A percentile compares a stretch with the other conserved stretches of the same genome.
Evolutionary conservation across 2,888 invertebrate genomes (phyloP).

Genomic region (Epinotia bilunana): DNA sequence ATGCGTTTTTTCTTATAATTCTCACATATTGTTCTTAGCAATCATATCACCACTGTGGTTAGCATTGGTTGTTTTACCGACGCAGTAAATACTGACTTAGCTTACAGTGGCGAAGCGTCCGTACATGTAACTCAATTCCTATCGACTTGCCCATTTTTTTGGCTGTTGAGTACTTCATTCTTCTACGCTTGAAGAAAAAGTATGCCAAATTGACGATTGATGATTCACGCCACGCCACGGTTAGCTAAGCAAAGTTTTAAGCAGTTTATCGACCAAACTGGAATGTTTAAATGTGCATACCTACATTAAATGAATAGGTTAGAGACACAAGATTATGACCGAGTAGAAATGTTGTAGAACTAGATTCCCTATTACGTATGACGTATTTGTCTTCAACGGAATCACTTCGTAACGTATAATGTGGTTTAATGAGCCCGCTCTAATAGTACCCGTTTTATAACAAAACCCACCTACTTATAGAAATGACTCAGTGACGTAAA

Average conservation of each 20-base stretch:
- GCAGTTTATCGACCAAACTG: background rate
- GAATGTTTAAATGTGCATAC: background rate
- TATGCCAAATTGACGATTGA: too few species aligned
- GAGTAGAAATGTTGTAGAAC: background rate
- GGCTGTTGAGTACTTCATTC: too few species aligned
- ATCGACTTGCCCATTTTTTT: background rate
- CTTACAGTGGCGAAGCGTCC: background rate
- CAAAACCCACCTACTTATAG: background rate
- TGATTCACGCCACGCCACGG: background rate
- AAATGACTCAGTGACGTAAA: background rate
- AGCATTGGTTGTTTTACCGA: background rate
- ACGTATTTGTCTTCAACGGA: slow-evolving; percentile 9
- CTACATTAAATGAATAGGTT: background rate
- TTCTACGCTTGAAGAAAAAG: too few species aligned
- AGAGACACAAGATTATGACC: background rate
- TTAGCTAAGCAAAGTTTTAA: background rate
- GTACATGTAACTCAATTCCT: background rate
- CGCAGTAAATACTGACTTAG: background rate
- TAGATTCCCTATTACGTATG: slow-evolving; percentile 7
- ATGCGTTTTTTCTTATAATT: slow-evolving; percentile 45
- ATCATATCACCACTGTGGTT: slow-evolving; percentile 4
- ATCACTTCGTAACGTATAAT: background rate
- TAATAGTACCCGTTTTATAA: background rate
- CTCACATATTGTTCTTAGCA: slow-evolving; percentile 40
- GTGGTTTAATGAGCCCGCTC: background rate